Base-by-base conservation (phyloP, 2,888 invertebrate genomes). In the Caenorhabditis sp. region DNA sequence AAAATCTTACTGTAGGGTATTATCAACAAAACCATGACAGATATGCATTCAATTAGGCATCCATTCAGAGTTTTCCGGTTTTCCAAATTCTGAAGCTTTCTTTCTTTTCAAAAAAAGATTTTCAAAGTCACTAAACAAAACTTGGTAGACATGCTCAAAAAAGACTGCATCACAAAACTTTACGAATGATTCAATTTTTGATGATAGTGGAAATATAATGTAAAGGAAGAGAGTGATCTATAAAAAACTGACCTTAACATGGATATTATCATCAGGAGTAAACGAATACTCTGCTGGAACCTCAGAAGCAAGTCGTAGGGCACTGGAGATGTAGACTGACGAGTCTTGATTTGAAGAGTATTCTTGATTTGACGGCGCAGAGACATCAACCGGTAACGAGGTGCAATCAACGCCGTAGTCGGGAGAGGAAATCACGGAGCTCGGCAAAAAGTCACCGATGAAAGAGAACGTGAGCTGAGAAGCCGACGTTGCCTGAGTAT, bases 361-460 rank as follows among this genome's bases (percentile, higher is more conserved):
- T 15, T 76, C 80, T 53, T 62, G 53, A 22, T 69, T 62, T 8
- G 51, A 47, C 24, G 40, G 40, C 20, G 61, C 15, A 6, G 62
- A 56, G 24, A 70, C 37, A 24, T 71, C 68, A 18, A 58, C 37
- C 24, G 60, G 8, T 26, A 78, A 44, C 15, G 62, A 35, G 5
- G 76, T 60, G 32, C 77, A 82, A 62, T 78, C 77, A 56, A 61
- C 71, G 20, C 70, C 82, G 50, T 80, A 76, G 58, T 80, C 80
- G 13, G 80, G 74, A n/a, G 76, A 60, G 35, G 74, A 44, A 32
- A 76, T 50, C 26, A 65, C 76, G 22, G 55, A 51, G 32, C 76
- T 64, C 44, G 81, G 70, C 61, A 81, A 71, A 67, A 70, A 81
- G 67, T 81, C 81, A 58, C 69, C 69, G 64, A 74, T 80, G 74